Percentiles rank a stretch among this genome's conserved stretches.
These are phyloP conservation scores for Microctonus hyperodae DNA, from an alignment of 2,888 invertebrate species.

Conservation along the genomic window DNA sequence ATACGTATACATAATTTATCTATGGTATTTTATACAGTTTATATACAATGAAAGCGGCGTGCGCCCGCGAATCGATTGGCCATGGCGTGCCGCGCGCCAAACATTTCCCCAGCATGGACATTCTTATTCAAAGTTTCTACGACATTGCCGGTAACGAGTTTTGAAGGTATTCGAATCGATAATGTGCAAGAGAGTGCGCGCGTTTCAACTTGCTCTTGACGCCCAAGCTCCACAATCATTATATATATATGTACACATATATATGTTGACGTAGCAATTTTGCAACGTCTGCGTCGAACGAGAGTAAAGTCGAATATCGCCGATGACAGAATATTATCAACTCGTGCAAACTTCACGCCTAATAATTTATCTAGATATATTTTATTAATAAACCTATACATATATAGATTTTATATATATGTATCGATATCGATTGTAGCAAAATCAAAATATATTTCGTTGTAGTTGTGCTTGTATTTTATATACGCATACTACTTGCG, in stretches of 20 bases:
- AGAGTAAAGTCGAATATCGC: constrained; percentile 1
- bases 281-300: constrained; percentile 11
- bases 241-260: constrained; percentile 4
- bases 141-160: constrained; percentile 40
- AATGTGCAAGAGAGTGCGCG: constrained; percentile 19
- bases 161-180: constrained; percentile 41
- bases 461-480: background rate
- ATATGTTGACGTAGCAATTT: background rate
- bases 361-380: too few species aligned
- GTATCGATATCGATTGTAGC: constrained; percentile 1
- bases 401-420: background rate
- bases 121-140: constrained; percentile 43
- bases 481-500: background rate
- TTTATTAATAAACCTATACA: too few species aligned
- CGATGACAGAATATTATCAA: constrained; percentile 1
- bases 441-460: background rate
- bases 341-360: background rate
- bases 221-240: constrained; percentile 5
- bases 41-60: background rate
- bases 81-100: constrained; percentile 29
- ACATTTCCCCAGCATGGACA: constrained; percentile 36
- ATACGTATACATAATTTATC: constrained; percentile 12
- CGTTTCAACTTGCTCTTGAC: constrained; percentile 19
- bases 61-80: constrained; percentile 25
- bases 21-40: background rate